A percentile compares a stretch with the other conserved stretches of the same genome.
Evolutionary conservation across 2,113 vertebrate genomes (phyloP).

Genomic region (Megaleporinus macrocephalus): DNA sequence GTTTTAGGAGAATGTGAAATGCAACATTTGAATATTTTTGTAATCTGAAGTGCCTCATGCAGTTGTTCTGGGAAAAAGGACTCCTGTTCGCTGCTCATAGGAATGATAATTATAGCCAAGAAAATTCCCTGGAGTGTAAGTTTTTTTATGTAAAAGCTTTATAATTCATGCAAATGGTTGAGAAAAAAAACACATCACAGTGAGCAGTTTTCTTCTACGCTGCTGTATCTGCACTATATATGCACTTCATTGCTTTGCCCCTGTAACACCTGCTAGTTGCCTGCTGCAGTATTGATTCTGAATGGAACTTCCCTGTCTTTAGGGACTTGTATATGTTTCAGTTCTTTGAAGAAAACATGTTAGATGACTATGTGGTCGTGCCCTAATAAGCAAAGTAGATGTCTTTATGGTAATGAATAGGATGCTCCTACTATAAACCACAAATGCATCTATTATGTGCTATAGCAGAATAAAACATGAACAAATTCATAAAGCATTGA

Average conservation of each 20-base stretch:
- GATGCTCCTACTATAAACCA: too few species aligned
- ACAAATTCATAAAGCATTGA: too few species aligned
- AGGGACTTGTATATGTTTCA: not conserved
- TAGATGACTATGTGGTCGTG: too few species aligned
- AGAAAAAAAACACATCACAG: too few species aligned
- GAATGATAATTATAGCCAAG: not conserved
- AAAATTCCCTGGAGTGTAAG: not conserved
- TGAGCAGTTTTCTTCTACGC: not conserved
- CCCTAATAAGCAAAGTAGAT: too few species aligned
- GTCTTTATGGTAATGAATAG: too few species aligned
- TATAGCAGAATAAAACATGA: too few species aligned
- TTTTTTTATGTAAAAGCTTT: not conserved
- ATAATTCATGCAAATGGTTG: not conserved
- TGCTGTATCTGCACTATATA: not conserved
- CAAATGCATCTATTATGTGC: too few species aligned
- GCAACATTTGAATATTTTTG: not conserved
- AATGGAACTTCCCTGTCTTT: not conserved
- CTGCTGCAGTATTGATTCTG: not conserved
- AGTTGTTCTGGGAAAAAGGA: not conserved
- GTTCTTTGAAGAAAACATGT: too few species aligned
- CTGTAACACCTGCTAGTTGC: too few species aligned
- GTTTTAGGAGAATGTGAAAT: not conserved
- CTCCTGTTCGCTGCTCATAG: not conserved
- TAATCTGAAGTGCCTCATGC: not conserved
- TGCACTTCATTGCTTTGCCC: not conserved